Percentiles rank a stretch among this genome's conserved stretches.
Evolutionary conservation across 2,113 vertebrate species (phyloP).

Genomic region (Epinephelus moara): DNA sequence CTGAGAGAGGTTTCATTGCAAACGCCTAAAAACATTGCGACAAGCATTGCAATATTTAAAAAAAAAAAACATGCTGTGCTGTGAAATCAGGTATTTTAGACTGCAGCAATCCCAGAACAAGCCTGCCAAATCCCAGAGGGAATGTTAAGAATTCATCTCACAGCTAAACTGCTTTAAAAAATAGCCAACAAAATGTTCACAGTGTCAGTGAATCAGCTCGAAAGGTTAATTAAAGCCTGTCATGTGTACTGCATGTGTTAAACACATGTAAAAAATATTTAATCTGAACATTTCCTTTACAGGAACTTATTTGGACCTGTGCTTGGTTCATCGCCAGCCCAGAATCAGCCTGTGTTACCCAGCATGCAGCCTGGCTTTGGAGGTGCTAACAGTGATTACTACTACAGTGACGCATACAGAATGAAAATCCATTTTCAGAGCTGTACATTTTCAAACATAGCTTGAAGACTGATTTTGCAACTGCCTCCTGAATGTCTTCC

Average conservation of each 20-base stretch:
- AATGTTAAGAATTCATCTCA: neutral
- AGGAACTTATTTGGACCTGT: conserved; percentile 93
- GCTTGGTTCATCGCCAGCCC: conserved; percentile 88
- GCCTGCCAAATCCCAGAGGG: too few species aligned
- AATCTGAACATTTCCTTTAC: conserved; percentile 48
- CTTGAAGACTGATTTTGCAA: conserved; percentile 12
- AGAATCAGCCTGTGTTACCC: conserved; percentile 88
- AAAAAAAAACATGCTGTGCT: too few species aligned
- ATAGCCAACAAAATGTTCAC: neutral
- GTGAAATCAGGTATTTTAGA: too few species aligned
- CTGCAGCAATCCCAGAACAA: too few species aligned
- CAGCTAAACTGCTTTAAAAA: neutral
- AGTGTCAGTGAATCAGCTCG: neutral
- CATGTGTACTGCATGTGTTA: neutral
- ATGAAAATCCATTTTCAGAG: neutral
- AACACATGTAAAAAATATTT: neutral
- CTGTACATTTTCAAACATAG: neutral
- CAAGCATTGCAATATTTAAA: too few species aligned
- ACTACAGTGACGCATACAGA: neutral
- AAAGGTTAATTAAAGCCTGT: neutral
- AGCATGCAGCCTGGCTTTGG: conserved; percentile 92
- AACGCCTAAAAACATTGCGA: too few species aligned
- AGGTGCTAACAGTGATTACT: conserved; percentile 81
- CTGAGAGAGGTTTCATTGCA: too few species aligned
- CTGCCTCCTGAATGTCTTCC: conserved; percentile 55